A percentile compares a stretch with the other conserved stretches of the same genome.
These are phyloP conservation scores for Halichondria panicea DNA, from an alignment of 37 sponge, comb jelly and placozoan species.

Conservation along the genomic window DNA sequence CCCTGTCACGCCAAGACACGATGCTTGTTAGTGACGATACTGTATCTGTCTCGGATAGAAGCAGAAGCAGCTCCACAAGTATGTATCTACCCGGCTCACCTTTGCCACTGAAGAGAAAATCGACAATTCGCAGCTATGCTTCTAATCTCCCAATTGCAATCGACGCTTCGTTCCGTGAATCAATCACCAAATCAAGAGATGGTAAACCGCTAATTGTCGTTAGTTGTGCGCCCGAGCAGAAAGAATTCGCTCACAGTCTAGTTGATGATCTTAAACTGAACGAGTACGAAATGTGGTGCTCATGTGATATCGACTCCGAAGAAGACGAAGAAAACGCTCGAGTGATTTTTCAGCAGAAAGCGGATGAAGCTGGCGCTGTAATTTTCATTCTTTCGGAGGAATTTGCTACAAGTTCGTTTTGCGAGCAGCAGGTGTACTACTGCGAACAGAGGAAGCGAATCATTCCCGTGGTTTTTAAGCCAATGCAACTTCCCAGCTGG, in stretches of 20 bases:
- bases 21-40: not conserved
- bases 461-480: conserved; percentile 58
- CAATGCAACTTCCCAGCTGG: conserved; percentile 70
- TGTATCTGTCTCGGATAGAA: no score
- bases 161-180: conserved; percentile 3
- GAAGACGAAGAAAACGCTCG: not conserved
- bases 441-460: conserved; percentile 82
- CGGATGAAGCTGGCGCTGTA: conserved; percentile 72
- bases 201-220: conserved; percentile 68
- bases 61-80: not conserved
- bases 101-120: conserved; percentile 3
- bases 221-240: conserved; percentile 31
- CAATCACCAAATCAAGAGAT: conserved; percentile 41
- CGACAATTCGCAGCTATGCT: conserved; percentile 44
- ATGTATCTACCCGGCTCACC: no score
- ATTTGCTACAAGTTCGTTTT: conserved; percentile 28
- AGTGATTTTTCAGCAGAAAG: conserved; percentile 36
- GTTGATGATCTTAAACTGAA: conserved; percentile 9
- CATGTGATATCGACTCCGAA: conserved; percentile 1
- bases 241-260: conserved; percentile 21
- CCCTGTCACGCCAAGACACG: conserved; percentile 9
- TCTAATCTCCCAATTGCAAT: conserved; percentile 29
- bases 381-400: conserved; percentile 70
- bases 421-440: conserved; percentile 81
- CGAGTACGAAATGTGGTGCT: conserved; percentile 60